Evolutionary conservation across 2,113 vertebrate species (phyloP), one percentile per base, ranked within the genome.

Genomic region (Antidorcas marsupialis): DNA sequence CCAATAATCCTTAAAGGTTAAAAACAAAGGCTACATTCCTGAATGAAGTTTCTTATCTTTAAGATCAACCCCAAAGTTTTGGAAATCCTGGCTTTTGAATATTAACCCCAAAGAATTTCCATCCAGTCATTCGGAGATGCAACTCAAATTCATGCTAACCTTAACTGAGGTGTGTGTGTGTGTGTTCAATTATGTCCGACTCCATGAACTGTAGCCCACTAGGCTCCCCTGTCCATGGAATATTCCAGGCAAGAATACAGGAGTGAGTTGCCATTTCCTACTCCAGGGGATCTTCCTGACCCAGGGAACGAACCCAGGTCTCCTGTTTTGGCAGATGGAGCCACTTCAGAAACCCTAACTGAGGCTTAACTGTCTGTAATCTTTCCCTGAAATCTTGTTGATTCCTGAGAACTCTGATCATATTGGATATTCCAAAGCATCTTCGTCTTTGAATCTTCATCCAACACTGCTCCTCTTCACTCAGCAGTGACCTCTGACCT

Each of bases 11-110:
- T 91, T 83, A 89, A 97, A 96, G 79, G 87, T 36, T 50, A 85
- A 47, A 86, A 97, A 95, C 86, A 93, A 97, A 97, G 64, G 47
- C 43, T 59, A 87, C 62, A 95, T 98, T 98, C 91, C 93, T 94
- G 82, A 97, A 93, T 91, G 96, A 88, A 89, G 96, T 88, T 50
- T 90, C 95, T 98, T 98, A 97, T 97, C 97, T 98, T 95, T 89
- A 96, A 91, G 96, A 97, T 94, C 57, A 83, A 36, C 27, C 84
- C 52, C 79, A 89, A 94, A 36, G 25, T 95, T 97, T 93, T 86
- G 28, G 86, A 97, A 97, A 97, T 53, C 30, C 45, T 92, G 78
- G 12, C 57, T 96, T 96, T 92, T 93, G 79, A 89, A 95, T 50
- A 89, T 87, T 94, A 97, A 89, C 62, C 45, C 45, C 82, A 15